Evolutionary conservation across 2,888 invertebrate genomes (phyloP).

Genomic region (Sarcophaga rosellei): DNA sequence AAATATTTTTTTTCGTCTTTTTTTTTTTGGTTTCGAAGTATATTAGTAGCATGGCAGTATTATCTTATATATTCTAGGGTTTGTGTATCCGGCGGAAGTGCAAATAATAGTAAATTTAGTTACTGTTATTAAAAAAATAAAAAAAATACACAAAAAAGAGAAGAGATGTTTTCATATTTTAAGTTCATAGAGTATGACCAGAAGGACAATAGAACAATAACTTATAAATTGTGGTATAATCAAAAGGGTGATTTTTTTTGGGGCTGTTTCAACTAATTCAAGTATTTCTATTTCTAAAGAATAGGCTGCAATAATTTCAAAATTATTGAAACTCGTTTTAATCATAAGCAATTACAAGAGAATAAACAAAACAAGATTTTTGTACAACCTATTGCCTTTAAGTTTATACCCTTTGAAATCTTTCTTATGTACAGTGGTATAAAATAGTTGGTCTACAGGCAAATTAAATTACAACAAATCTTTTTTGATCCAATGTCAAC

Average conservation of each 20-base stretch:
- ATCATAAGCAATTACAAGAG: too few species aligned
- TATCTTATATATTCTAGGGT: conserved; percentile 42
- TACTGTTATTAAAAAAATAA: conserved; percentile 33
- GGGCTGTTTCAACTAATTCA: too few species aligned
- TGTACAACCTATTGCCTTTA: too few species aligned
- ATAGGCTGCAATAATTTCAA: too few species aligned
- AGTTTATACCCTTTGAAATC: too few species aligned
- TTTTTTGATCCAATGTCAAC: too few species aligned
- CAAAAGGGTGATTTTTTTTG: background rate
- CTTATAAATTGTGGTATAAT: background rate
- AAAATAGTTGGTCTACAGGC: too few species aligned
- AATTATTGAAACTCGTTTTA: too few species aligned
- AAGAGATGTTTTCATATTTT: conserved; percentile 11
- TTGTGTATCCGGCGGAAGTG: conserved; percentile 58
- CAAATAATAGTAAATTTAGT: conserved; percentile 60
- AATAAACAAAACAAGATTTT: too few species aligned
- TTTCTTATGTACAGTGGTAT: too few species aligned
- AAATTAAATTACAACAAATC: too few species aligned
- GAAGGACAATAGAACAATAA: conserved; percentile 3
- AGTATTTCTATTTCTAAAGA: too few species aligned
- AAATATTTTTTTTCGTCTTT: background rate
- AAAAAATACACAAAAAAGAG: background rate
- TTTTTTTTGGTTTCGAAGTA: background rate
- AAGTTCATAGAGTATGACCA: conserved; percentile 36
- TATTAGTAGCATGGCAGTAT: background rate